Percentiles rank a stretch among this genome's conserved stretches.
These are phyloP conservation scores for Drosophila formosana DNA, from an alignment of 2,888 invertebrate species.

Conservation along the genomic window DNA sequence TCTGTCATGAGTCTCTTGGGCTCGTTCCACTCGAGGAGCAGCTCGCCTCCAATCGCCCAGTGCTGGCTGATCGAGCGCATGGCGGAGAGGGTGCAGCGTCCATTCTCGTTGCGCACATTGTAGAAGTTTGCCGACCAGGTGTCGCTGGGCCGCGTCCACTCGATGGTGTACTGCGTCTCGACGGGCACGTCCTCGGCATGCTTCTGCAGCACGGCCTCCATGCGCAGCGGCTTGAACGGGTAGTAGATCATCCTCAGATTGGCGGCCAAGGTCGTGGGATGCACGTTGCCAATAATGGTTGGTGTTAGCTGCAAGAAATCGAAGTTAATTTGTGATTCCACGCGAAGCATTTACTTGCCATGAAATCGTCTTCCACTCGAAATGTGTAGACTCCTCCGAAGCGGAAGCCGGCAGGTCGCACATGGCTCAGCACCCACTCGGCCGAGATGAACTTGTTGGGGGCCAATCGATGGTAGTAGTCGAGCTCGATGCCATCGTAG, in stretches of 20 bases:
- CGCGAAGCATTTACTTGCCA: conserved; percentile 54
- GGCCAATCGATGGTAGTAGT: conserved; percentile 78
- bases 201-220: conserved; percentile 79
- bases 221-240: conserved; percentile 74
- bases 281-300: conserved; percentile 83
- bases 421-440: conserved; percentile 83
- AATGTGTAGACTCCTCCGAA: conserved; percentile 83
- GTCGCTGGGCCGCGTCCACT: conserved; percentile 72
- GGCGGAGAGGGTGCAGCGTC: conserved; percentile 81
- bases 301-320: conserved; percentile 78
- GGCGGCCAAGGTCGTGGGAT: conserved; percentile 83
- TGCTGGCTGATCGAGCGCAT: conserved; percentile 81
- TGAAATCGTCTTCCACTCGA: conserved; percentile 70
- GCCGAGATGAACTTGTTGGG: conserved; percentile 80
- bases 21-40: conserved; percentile 82
- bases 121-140: conserved; percentile 82
- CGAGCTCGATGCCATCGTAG: conserved; percentile 83
- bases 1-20: conserved; percentile 66
- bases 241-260: conserved; percentile 82
- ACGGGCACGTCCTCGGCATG: conserved; percentile 59
- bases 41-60: conserved; percentile 82
- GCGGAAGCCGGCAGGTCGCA: conserved; percentile 82
- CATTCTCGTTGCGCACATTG: conserved; percentile 75
- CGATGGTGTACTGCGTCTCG: conserved; percentile 77
- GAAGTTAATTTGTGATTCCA: not conserved